Evolutionary conservation across 92 coral and sea anemone species (phyloP).

Genomic region (Palythoa grandis): DNA sequence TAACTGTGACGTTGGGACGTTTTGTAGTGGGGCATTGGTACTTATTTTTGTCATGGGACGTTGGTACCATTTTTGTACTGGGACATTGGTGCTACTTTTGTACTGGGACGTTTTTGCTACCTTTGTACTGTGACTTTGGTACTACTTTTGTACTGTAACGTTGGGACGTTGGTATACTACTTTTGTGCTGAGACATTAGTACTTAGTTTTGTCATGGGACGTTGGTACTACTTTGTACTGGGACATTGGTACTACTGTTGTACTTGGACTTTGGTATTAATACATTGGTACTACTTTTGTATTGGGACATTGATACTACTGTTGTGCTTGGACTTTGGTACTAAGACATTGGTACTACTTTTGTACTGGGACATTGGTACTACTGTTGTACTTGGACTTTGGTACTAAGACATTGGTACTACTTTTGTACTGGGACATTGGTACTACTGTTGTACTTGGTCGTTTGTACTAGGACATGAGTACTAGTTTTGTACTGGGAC

Average conservation of each 20-base stretch:
- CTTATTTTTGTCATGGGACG: not conserved
- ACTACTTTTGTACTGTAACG: not conserved
- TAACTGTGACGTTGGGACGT: no score
- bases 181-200: not conserved
- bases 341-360: not conserved
- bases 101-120: not conserved
- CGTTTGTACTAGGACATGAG: not conserved
- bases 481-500: not conserved
- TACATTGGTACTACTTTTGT: not conserved
- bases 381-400: no score
- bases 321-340: not conserved
- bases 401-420: not conserved
- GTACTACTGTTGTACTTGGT: not conserved
- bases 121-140: not conserved
- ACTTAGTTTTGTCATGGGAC: not conserved
- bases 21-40: not conserved
- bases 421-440: not conserved
- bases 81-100: not conserved
- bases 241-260: not conserved
- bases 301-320: not conserved
- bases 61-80: not conserved
- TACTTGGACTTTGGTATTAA: not conserved
- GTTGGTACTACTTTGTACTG: not conserved
- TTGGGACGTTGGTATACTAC: not conserved
- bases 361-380: not conserved